Evolutionary conservation across 2,113 vertebrate genomes (phyloP).

Genomic region (Paradoxurus hermaphroditus): DNA sequence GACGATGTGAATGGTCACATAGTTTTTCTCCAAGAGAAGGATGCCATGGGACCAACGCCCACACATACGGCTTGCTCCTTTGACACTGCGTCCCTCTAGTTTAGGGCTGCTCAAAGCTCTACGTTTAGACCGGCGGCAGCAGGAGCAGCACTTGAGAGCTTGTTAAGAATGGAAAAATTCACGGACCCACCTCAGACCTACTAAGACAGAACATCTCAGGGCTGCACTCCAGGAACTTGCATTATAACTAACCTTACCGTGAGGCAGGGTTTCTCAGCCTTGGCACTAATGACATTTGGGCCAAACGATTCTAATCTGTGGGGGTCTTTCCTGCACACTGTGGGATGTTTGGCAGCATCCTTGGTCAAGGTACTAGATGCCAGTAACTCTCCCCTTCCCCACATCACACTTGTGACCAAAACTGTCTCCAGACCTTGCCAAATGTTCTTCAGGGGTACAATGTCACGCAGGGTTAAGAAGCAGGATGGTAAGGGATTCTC

Average conservation of each 20-base stretch:
- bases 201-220: not conserved
- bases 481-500: not conserved
- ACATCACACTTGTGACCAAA: not conserved
- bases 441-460: not conserved
- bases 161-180: conserved; percentile 25
- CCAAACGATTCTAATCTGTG: not conserved
- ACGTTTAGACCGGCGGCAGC: not conserved
- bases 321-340: not conserved
- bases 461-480: not conserved
- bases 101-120: not conserved
- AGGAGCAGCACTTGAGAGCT: not conserved
- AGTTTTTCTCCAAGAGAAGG: not conserved
- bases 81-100: not conserved
- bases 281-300: not conserved
- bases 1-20: not conserved
- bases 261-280: not conserved
- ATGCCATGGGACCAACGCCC: not conserved
- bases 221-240: not conserved
- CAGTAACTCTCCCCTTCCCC: not conserved
- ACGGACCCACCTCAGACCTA: not conserved
- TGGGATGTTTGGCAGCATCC: not conserved
- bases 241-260: not conserved
- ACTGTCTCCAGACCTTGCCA: not conserved
- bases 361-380: not conserved
- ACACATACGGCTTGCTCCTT: not conserved